Percentiles rank a stretch among this genome's conserved stretches.
These are phyloP conservation scores for Poeciliopsis turneri DNA, from an alignment of 2,797 vertebrate species.

Conservation along the genomic window DNA sequence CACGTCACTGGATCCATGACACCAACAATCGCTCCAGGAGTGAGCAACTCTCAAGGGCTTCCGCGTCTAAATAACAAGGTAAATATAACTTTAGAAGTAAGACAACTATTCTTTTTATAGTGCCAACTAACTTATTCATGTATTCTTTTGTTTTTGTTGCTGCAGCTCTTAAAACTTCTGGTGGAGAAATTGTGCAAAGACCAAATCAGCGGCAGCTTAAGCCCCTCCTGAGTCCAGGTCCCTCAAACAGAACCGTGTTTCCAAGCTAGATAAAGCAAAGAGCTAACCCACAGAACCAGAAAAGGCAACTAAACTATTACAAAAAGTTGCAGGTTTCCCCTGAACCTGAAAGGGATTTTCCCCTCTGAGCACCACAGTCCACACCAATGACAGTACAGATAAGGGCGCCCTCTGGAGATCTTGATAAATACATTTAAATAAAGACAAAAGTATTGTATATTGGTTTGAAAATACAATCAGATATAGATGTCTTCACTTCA, in stretches of 20 bases:
- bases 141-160: slow-evolving; percentile 24
- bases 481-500: neutral
- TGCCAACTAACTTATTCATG: neutral
- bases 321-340: slow-evolving; percentile 34
- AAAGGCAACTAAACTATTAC: slow-evolving; percentile 43
- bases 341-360: slow-evolving; percentile 23
- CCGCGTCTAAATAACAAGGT: slow-evolving; percentile 61
- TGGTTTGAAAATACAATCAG: slow-evolving; percentile 20
- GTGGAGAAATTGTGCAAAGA: slow-evolving; percentile 83
- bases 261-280: slow-evolving; percentile 79
- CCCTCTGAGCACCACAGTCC: neutral
- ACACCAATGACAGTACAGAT: neutral
- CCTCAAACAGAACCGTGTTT: slow-evolving; percentile 72
- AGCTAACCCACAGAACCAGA: slow-evolving; percentile 42
- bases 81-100: neutral
- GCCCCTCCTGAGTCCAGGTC: slow-evolving; percentile 79
- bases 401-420: neutral
- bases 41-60: slow-evolving; percentile 62
- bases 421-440: neutral
- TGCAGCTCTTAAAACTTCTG: slow-evolving; percentile 80
- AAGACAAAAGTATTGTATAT: slow-evolving; percentile 18
- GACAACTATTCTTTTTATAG: neutral
- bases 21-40: slow-evolving; percentile 70
- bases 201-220: slow-evolving; percentile 82
- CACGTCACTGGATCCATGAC: slow-evolving; percentile 60